These are phyloP conservation scores for Epinephelus moara DNA, from an alignment of 2,113 vertebrate species.

Conservation along the genomic window DNA sequence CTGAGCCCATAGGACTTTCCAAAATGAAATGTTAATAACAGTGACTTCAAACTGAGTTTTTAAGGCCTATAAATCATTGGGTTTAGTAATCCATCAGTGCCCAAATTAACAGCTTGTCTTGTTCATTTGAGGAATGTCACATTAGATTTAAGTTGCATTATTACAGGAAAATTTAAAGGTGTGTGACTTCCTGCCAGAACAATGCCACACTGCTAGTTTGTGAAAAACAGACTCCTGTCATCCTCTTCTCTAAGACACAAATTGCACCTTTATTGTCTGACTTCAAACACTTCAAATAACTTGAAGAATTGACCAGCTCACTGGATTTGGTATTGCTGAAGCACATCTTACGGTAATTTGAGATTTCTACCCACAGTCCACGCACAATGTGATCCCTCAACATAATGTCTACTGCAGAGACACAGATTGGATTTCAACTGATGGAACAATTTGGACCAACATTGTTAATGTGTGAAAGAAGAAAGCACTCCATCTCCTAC, in stretches of 20 bases:
- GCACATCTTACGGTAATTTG: slow-evolving; percentile 10
- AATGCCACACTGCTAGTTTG: background rate
- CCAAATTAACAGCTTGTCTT: background rate
- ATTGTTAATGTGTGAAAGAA: slow-evolving; percentile 28
- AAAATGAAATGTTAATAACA: background rate
- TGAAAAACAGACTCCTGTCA: background rate
- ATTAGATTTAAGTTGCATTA: background rate
- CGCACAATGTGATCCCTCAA: slow-evolving; percentile 7
- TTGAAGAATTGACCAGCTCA: fast-evolving
- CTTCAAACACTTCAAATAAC: background rate
- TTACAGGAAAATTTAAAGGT: background rate
- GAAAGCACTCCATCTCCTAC: slow-evolving; percentile 17
- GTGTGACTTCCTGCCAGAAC: background rate
- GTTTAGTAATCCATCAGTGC: background rate
- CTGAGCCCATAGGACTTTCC: no score
- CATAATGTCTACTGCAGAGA: slow-evolving; percentile 17
- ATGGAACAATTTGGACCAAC: slow-evolving; percentile 36
- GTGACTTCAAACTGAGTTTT: background rate
- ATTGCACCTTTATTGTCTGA: background rate
- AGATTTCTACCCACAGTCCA: background rate
- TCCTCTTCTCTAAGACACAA: background rate
- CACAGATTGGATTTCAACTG: slow-evolving; percentile 41
- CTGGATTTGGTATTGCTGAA: slow-evolving; percentile 15
- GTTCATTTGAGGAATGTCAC: background rate
- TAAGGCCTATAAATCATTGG: background rate